These are phyloP conservation scores for Pipistrellus nathusii DNA, from an alignment of 2,797 vertebrate species.

Conservation along the genomic window DNA sequence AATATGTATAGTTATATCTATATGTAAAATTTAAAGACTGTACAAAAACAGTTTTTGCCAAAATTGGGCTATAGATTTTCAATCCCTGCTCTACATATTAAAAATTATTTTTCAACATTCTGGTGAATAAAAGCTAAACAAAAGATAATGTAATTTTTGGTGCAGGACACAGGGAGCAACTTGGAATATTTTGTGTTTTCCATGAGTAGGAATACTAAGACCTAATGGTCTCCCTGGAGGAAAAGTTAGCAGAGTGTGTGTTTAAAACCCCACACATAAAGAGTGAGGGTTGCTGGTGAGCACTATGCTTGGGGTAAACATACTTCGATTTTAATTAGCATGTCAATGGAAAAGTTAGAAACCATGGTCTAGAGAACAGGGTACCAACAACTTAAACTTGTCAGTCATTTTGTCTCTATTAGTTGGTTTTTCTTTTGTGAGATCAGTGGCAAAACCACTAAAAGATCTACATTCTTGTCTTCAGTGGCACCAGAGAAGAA, in stretches of 20 bases:
- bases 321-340: background rate
- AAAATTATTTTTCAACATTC: background rate
- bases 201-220: background rate
- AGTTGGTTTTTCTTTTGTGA: background rate
- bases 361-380: background rate
- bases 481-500: background rate
- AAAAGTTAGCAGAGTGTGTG: background rate
- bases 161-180: background rate
- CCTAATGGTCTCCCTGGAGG: background rate
- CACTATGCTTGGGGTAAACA: background rate
- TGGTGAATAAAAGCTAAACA: background rate
- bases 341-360: background rate
- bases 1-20: background rate
- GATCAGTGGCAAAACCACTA: background rate
- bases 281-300: background rate
- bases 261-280: background rate
- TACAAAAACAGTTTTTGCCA: background rate
- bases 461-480: background rate
- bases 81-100: background rate
- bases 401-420: background rate
- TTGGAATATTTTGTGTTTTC: background rate
- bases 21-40: background rate
- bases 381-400: background rate
- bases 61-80: background rate
- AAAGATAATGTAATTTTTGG: background rate